Base-by-base conservation (phyloP, 1,140 invertebrate species). In the Habropoda laboriosa region DNA sequence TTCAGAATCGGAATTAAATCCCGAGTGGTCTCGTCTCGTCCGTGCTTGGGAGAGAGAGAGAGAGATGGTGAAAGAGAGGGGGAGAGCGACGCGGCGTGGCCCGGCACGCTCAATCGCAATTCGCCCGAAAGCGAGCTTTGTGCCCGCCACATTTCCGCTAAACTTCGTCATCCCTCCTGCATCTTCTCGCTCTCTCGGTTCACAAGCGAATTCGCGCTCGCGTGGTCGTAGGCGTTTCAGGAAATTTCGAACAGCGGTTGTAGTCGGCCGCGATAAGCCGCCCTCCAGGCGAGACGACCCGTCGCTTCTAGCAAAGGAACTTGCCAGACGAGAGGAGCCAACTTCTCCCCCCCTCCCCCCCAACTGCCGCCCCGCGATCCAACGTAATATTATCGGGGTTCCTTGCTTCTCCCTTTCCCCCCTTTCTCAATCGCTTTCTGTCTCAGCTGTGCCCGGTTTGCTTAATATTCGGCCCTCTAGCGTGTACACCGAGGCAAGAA, bases 211-310 rank as follows among this genome's bases (percentile, higher is more conserved):
- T 32, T 49, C 38, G 27, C 60, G 49, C 24, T 60, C 30, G 10
- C 47, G 40, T 38, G 32, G 66, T 83, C 82, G 73, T 85, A 84
- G 82, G 78, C 82, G 78, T 66, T 85, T 24, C 63, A 80, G 68
- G 83, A 85, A 85, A 86, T 85, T 81, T 77, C 82, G 57, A 86
- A 86, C 79, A 81, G 71, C 68, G 82, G 68, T 78, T 74, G 83
- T 72, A 85, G 72, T 86, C 73, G 76, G 75, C 76, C 79, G 66
- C 80, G 85, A 86, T 86, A 86, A 86, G 83, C 85, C 85, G 72
- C 67, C 83, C 83, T 73, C 68, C 72, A 66, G 49, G 82, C 79
- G 67, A 63, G 79, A 85, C 82, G 66, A 75, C 66, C 73, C 67
- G 10, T 18, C 60, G 71, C 81, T 68, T n/a, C 71, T 42, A 72